Evolutionary conservation across 2,888 invertebrate genomes (phyloP).

Genomic region (Cotesia congregata): DNA sequence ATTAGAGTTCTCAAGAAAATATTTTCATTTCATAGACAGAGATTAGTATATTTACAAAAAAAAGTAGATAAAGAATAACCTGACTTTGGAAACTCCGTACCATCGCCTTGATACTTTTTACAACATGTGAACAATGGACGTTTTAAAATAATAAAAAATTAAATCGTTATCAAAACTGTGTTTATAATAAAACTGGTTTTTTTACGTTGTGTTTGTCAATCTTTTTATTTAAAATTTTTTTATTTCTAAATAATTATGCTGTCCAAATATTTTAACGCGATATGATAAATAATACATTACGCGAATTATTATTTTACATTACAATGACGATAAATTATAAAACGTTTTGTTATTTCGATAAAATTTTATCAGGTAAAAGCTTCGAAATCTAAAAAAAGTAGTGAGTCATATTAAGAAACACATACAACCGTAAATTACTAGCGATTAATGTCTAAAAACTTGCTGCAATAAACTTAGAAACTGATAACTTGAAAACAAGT

Average conservation of each 20-base stretch:
- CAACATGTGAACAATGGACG: no score
- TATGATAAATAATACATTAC: neutral
- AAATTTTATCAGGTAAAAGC: neutral
- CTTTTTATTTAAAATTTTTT: neutral
- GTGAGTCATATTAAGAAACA: neutral
- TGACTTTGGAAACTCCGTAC: no score
- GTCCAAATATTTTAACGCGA: neutral
- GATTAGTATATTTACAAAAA: no score
- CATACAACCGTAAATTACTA: neutral
- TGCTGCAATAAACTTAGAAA: neutral
- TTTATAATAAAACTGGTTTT: neutral
- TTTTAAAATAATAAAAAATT: no score
- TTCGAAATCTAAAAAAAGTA: neutral
- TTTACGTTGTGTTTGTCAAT: neutral
- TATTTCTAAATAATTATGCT: neutral
- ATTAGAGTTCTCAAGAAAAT: no score
- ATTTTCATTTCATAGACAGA: no score
- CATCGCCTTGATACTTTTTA: no score
- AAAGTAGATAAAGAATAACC: no score
- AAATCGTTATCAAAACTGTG: no score
- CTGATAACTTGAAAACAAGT: neutral
- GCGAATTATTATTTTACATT: neutral
- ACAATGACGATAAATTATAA: neutral
- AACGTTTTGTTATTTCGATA: neutral
- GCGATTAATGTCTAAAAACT: neutral